Percentiles rank a stretch among this genome's conserved stretches.
phyloP scores from a whole-genome alignment of 2,888 invertebrate genomes.

The Eilema griseolum region DNA sequence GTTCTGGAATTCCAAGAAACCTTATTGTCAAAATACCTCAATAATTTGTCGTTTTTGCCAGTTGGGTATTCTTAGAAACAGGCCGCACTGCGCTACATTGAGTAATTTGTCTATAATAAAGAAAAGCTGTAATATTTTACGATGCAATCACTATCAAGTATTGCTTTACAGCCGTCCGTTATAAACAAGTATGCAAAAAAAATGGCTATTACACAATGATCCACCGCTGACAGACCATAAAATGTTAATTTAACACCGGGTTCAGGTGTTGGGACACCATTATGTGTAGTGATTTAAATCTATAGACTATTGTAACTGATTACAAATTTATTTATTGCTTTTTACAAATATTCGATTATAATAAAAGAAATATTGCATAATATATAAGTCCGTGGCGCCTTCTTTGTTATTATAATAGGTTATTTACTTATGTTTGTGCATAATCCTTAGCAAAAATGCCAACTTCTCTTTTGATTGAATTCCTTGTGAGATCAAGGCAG shows the following conservation, averaged over 20 bases:
- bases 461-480: neutral
- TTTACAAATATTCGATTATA: neutral
- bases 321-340: neutral
- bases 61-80: constrained; percentile 11
- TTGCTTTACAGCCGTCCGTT: constrained; percentile 32
- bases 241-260: constrained; percentile 10
- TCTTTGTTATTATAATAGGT: too few relatives aligned
- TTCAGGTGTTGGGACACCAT: constrained; percentile 14
- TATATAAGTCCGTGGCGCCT: neutral
- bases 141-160: constrained; percentile 39
- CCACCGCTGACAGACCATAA: constrained; percentile 10
- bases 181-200: constrained; percentile 13
- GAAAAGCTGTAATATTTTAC: constrained; percentile 38
- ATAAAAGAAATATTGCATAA: neutral
- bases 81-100: constrained; percentile 25
- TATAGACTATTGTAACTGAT: neutral
- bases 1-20: constrained; percentile 1
- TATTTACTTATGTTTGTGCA: neutral
- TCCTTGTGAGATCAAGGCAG: neutral
- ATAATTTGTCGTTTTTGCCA: constrained; percentile 2
- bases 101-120: constrained; percentile 25
- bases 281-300: constrained; percentile 6
- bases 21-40: neutral
- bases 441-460: too few relatives aligned
- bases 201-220: neutral